Evolutionary conservation across 2,113 vertebrate genomes (phyloP).

Genomic region (Erythrolamprus reginae): DNA sequence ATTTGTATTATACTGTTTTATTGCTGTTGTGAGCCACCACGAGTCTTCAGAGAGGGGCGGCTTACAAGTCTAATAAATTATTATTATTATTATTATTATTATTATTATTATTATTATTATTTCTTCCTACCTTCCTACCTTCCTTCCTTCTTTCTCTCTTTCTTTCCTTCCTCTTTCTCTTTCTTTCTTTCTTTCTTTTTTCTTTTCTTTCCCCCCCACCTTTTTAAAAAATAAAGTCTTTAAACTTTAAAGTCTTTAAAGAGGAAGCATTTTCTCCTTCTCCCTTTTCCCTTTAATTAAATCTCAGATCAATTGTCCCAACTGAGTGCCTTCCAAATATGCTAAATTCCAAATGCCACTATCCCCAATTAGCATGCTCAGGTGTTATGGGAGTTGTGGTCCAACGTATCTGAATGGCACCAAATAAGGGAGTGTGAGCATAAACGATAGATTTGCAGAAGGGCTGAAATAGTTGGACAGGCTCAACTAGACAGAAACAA

Average conservation of each 20-base stretch:
- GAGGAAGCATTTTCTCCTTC: constrained; percentile 50
- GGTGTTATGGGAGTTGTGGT: neutral
- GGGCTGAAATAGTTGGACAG: neutral
- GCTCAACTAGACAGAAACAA: neutral
- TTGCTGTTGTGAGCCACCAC: too few species aligned
- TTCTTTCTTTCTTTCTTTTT: neutral
- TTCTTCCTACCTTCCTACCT: too few species aligned
- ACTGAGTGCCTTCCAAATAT: neutral
- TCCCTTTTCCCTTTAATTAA: constrained; percentile 30
- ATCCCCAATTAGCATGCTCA: neutral
- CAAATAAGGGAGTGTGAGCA: neutral
- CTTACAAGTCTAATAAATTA: too few species aligned
- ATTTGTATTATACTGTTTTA: too few species aligned
- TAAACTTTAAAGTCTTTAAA: constrained; percentile 59
- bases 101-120: too few species aligned
- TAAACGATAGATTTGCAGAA: neutral
- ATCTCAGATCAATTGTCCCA: neutral
- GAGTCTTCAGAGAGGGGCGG: too few species aligned
- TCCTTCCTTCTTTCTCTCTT: neutral
- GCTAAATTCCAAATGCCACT: neutral
- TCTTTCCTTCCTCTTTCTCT: constrained; percentile 58
- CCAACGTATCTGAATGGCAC: neutral
- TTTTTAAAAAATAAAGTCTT: constrained; percentile 30
- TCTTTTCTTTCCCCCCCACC: neutral
- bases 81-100: too few species aligned